phyloP scores from a whole-genome alignment of 2,113 vertebrate genomes.

The Hoplias malabaricus region DNA sequence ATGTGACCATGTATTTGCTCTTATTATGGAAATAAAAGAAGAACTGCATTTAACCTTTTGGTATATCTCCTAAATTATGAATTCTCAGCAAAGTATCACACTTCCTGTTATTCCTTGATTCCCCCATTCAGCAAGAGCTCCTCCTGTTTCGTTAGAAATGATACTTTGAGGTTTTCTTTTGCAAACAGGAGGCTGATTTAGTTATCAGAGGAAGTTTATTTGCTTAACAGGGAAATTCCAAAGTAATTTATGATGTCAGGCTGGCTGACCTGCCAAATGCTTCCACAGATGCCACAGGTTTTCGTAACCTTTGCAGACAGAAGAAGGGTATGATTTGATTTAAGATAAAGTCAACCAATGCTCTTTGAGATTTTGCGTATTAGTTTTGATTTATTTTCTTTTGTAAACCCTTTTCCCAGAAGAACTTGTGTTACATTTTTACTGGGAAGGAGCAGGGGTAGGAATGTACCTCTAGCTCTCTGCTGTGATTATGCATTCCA shows the following conservation, averaged over 20 bases:
- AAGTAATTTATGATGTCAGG: neutral
- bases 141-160: neutral
- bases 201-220: neutral
- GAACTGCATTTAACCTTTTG: conserved; percentile 20
- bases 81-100: neutral
- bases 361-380: neutral
- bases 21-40: conserved; percentile 30
- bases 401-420: neutral
- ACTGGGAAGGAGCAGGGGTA: neutral
- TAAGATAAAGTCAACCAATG: neutral
- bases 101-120: no score
- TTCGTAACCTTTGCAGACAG: neutral
- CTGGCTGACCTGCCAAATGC: neutral
- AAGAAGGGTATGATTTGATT: neutral
- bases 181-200: neutral
- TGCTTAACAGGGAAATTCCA: neutral
- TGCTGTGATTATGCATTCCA: conserved; percentile 43
- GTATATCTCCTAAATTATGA: neutral
- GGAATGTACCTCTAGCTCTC: conserved; percentile 1
- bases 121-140: neutral
- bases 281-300: neutral
- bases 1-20: neutral
- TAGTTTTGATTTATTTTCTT: neutral
- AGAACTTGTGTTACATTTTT: neutral
- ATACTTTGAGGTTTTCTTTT: neutral